phyloP scores from a whole-genome alignment of 2,113 vertebrate species.

The Lepisosteus osseus region DNA sequence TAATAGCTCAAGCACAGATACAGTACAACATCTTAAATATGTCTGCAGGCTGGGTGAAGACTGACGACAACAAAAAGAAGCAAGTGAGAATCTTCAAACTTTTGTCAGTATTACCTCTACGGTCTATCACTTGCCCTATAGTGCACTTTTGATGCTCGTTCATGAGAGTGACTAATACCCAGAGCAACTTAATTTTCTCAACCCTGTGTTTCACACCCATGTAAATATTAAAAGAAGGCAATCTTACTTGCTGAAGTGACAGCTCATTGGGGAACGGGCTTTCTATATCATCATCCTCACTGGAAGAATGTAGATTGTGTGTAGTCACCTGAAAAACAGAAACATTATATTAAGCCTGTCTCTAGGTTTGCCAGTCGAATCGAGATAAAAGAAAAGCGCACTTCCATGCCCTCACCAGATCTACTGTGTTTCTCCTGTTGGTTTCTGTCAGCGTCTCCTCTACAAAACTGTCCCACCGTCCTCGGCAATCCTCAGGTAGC shows the following conservation, averaged over 20 bases:
- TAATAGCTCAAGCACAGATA: no score
- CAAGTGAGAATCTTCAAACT: no score
- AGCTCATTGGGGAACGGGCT: constrained; percentile 87
- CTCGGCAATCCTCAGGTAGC: constrained; percentile 88
- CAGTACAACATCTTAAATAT: no score
- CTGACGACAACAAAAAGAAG: no score
- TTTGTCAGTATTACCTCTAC: no score
- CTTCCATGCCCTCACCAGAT: constrained; percentile 72
- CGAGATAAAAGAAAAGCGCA: not conserved
- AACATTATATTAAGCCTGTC: not conserved
- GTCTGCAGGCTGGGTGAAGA: no score
- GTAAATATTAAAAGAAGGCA: not conserved
- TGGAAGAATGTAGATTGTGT: constrained; percentile 92
- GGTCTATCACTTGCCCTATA: no score
- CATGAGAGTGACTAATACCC: no score
- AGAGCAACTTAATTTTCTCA: no score
- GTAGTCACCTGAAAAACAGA: constrained; percentile 78
- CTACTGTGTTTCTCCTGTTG: constrained; percentile 88
- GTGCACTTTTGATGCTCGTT: no score
- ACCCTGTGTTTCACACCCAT: not conserved
- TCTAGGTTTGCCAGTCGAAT: no score
- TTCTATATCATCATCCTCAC: constrained; percentile 92
- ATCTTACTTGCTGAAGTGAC: constrained; percentile 86
- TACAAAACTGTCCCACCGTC: constrained; percentile 93
- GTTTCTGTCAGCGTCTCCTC: constrained; percentile 88